Base-by-base conservation (phyloP, 2,113 vertebrate species). In the Amphilophus citrinellus region DNA sequence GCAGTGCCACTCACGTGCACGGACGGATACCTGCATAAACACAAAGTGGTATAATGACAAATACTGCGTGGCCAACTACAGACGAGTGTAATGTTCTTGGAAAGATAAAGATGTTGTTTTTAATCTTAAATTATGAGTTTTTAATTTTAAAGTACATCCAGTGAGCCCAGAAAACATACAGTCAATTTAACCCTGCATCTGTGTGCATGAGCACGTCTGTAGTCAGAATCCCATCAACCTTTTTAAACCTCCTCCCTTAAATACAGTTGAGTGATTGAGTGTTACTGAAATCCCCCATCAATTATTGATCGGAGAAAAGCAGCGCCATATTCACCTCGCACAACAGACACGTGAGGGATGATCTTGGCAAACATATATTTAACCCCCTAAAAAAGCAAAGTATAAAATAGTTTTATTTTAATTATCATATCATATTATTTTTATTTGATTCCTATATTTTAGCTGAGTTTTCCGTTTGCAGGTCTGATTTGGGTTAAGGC, bases 201-300 rank as follows among this genome's bases (percentile, higher is more conserved):
- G 22, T 58, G 68, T 24, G 50, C 35, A 32, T 76, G 27, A 8
- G 44, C 61, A 78, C 63, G 44, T 27, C 22, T 71, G 44, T 65
- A 79, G 82, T 83, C 63, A 77, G 81, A 93, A 91, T 90, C 58
- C 47, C 85, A 81, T 81, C 88, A 88, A 88, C 84, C 83, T 89
- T 87, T 80, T 80, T 44, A 87, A 78, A 90, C 78, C 71, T 44
- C 50, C 24, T n/a, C 30, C 73, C 37, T 79, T 75, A 81, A 89
- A 91, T 68, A 86, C 75, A 89, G 73, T 78, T 91, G 89, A 91
- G 82, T 90, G 83, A 87, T 86, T 77, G 82, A 84, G 60, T 57
- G 77, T 88, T 76, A 66, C 71, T 88, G 73, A 87, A 90, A 87
- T 89, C 62, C 27, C 59, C 15, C 15, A 80, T 92, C 17, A 81